These are phyloP conservation scores for Luidia sarsii DNA, from an alignment of 53 echinoderm and acorn worm genomes.

Conservation along the genomic window DNA sequence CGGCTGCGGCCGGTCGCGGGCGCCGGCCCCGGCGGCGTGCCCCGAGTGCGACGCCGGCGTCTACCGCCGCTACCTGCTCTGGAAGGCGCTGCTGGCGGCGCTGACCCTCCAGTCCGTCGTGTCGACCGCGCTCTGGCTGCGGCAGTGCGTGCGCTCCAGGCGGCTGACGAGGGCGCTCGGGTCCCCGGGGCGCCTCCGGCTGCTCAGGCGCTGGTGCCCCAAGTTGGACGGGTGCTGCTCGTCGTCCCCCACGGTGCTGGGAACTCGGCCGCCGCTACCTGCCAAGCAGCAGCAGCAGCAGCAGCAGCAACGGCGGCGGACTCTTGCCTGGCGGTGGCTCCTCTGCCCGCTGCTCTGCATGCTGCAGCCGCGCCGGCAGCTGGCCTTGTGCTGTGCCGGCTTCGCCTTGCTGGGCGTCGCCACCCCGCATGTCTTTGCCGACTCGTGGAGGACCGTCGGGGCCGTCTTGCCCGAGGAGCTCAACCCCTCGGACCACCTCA, in stretches of 20 bases:
- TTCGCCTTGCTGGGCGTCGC: conserved; percentile 30
- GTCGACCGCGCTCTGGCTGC: neutral
- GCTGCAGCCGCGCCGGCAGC: conserved; percentile 46
- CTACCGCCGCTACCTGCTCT: conserved; percentile 42
- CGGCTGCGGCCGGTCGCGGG: conserved; percentile 48
- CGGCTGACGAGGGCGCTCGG: neutral
- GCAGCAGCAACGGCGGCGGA: conserved; percentile 5
- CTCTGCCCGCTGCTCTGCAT: conserved; percentile 25
- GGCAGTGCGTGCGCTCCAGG: neutral
- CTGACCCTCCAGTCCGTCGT: conserved; percentile 40
- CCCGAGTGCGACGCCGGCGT: conserved; percentile 56
- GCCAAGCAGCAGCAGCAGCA: conserved; percentile 7
- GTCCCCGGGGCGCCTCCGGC: neutral
- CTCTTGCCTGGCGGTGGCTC: neutral
- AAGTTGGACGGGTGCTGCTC: neutral
- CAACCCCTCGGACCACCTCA: conserved; percentile 83
- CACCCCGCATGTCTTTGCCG: conserved; percentile 50
- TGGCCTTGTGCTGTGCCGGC: conserved; percentile 30
- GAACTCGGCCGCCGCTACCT: too few relatives aligned
- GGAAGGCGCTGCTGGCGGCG: conserved; percentile 33
- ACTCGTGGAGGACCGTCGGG: conserved; percentile 44
- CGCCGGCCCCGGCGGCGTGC: neutral
- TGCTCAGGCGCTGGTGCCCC: neutral
- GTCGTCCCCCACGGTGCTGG: neutral
- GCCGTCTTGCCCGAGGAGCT: conserved; percentile 71